Conservation (phyloP, 2,888 invertebrate genomes). For the Torymus aiolomorphi region DNA sequence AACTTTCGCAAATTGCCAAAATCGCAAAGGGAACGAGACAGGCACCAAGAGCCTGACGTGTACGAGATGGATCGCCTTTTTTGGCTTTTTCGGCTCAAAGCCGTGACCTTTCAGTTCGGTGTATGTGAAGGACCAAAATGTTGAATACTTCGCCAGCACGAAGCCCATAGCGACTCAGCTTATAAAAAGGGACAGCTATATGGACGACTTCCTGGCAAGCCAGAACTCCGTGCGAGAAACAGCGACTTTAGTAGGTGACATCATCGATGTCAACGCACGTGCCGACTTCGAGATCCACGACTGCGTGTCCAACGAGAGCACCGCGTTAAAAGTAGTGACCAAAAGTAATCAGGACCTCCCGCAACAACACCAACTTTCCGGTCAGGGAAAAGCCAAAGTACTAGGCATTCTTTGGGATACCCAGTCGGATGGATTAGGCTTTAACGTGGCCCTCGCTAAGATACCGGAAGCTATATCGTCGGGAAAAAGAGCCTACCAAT, state of each 20-base stretch:
- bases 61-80: slow-evolving; percentile 5
- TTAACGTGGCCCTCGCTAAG: too few relatives aligned
- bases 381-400: background rate
- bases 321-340: background rate
- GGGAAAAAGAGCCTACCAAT: slow-evolving; percentile 5
- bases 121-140: background rate
- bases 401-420: slow-evolving; percentile 11
- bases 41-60: background rate
- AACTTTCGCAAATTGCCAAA: too few relatives aligned
- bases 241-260: background rate
- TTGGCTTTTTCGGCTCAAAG: slow-evolving; percentile 1
- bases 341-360: too few relatives aligned
- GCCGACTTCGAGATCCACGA: slow-evolving; percentile 10
- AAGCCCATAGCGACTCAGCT: too few relatives aligned
- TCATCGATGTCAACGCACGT: background rate
- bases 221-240: background rate
- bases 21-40: background rate
- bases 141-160: background rate
- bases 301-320: background rate
- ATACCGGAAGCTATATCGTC: background rate
- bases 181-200: background rate
- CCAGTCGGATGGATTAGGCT: too few relatives aligned
- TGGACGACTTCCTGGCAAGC: too few relatives aligned
- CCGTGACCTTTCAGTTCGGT: slow-evolving; percentile 8
- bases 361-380: background rate